phyloP scores from a whole-genome alignment of 2,113 vertebrate genomes.

The Holacanthus passer region DNA sequence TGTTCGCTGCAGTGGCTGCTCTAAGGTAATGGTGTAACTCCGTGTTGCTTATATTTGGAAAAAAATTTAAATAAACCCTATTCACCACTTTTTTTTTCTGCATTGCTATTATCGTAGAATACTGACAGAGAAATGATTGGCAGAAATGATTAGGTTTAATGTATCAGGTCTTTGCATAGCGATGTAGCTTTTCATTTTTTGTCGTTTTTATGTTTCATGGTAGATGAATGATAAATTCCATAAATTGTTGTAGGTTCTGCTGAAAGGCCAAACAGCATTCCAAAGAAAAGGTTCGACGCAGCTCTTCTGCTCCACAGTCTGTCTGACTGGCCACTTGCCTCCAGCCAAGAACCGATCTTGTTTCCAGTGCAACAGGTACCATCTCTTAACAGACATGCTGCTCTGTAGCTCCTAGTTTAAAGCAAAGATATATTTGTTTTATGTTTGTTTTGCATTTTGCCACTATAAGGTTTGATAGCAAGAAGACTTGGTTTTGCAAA shows the following conservation, averaged over 20 bases:
- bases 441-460: no score
- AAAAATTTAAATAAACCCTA: background rate
- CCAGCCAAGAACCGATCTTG: slow-evolving; percentile 86
- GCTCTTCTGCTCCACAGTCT: slow-evolving; percentile 98
- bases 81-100: background rate
- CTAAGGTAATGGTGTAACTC: slow-evolving; percentile 83
- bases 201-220: background rate
- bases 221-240: no score
- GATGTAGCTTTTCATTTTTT: background rate
- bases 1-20: slow-evolving; percentile 96
- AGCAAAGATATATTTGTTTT: background rate
- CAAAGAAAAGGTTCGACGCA: slow-evolving; percentile 98
- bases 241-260: slow-evolving; percentile 78
- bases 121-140: background rate
- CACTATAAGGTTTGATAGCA: background rate
- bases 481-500: background rate
- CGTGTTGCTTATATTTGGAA: background rate
- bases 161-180: background rate
- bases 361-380: slow-evolving; percentile 94
- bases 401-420: background rate
- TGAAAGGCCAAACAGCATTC: slow-evolving; percentile 98
- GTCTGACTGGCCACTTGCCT: slow-evolving; percentile 94
- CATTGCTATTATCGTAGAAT: background rate
- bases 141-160: background rate
- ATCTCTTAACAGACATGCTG: no score